Percentiles rank a stretch among this genome's conserved stretches.
Evolutionary conservation across 2,888 invertebrate genomes (phyloP).

Genomic region (Anthrax anthrax): DNA sequence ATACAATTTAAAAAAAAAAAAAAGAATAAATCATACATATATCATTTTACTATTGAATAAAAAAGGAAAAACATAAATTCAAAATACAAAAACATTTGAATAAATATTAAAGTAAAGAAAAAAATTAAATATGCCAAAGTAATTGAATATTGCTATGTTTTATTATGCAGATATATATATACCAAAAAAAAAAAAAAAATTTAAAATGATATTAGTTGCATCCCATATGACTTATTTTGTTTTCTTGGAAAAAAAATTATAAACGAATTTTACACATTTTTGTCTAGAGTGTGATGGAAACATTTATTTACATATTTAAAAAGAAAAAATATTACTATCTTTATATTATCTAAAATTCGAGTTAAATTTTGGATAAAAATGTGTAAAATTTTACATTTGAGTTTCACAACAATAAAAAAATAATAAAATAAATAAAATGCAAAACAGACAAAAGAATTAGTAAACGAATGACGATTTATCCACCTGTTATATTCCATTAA

Average conservation of each 20-base stretch:
- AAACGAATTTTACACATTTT: not conserved
- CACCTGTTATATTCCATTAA: not conserved
- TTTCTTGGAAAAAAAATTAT: no score
- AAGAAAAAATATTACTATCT: not conserved
- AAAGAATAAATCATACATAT: not conserved
- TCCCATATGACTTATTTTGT: not conserved
- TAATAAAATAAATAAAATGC: no score
- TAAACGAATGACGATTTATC: not conserved
- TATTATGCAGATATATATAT: not conserved
- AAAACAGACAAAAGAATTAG: no score
- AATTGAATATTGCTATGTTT: not conserved
- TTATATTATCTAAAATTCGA: no score
- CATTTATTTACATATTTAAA: not conserved
- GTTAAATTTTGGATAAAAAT: not conserved
- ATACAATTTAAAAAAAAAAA: no score
- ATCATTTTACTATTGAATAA: not conserved
- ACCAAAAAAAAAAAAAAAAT: not conserved
- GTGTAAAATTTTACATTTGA: not conserved
- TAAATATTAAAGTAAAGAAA: no score
- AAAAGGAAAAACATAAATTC: no score
- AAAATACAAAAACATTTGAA: no score
- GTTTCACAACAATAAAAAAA: not conserved
- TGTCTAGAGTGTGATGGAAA: not conserved
- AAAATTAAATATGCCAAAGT: conserved; percentile 10
- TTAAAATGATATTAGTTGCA: not conserved